Percentiles rank a stretch among this genome's conserved stretches.
These are phyloP conservation scores for Polyergus mexicanus DNA, from an alignment of 1,140 invertebrate species.

Conservation along the genomic window DNA sequence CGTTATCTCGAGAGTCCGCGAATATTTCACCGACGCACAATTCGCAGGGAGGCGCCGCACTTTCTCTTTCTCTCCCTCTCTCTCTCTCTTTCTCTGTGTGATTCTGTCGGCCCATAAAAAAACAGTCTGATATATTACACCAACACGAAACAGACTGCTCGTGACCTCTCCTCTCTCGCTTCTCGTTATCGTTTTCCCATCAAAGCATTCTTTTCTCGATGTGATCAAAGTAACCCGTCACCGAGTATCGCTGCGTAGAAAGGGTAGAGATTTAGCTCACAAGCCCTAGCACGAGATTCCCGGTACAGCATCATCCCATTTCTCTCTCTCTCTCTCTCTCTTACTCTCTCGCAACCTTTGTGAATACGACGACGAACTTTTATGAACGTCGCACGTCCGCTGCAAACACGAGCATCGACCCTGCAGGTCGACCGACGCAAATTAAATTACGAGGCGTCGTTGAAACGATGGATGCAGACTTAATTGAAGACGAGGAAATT, in stretches of 20 bases:
- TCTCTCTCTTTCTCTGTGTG: too few species aligned
- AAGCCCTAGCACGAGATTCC: constrained; percentile 30
- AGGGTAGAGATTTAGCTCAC: constrained; percentile 65
- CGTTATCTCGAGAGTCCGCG: constrained; percentile 2
- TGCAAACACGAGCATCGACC: constrained; percentile 50
- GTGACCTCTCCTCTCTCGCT: constrained; percentile 60
- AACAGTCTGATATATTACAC: constrained; percentile 8
- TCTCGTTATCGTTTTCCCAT: constrained; percentile 63
- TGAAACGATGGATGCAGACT: constrained; percentile 22
- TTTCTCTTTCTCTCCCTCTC: background rate
- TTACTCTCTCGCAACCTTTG: constrained; percentile 15
- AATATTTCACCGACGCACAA: constrained; percentile 20
- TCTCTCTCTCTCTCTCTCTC: constrained; percentile 29
- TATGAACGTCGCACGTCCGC: constrained; percentile 31
- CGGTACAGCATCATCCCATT: background rate
- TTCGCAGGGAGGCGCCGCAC: constrained; percentile 6
- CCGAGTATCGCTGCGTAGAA: constrained; percentile 51
- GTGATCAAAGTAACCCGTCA: constrained; percentile 65
- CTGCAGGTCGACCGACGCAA: constrained; percentile 28
- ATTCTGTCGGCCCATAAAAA: constrained; percentile 7
- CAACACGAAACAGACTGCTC: constrained; percentile 64
- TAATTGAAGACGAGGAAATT: constrained; percentile 48
- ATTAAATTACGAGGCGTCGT: constrained; percentile 54
- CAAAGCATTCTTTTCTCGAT: constrained; percentile 46
- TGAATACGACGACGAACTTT: constrained; percentile 40